Conservation (phyloP, 2,113 vertebrate genomes). For the Thymallus thymallus region DNA sequence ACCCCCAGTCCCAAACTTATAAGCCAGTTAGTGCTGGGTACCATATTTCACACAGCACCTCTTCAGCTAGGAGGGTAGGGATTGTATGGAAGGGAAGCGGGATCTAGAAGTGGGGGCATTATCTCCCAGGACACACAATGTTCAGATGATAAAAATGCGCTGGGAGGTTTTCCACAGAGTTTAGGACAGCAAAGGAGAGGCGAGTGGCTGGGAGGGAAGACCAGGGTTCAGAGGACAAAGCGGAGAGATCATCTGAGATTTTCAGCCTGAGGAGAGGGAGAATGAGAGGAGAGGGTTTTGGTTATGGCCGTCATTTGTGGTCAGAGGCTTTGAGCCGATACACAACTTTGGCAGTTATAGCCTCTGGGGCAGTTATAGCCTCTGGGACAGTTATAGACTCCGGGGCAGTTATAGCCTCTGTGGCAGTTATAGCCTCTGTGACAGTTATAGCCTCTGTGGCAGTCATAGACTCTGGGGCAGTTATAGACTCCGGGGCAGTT, state of each 20-base stretch:
- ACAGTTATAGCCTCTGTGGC: too few species aligned
- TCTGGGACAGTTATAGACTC: too few species aligned
- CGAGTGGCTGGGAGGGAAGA: constrained; percentile 52
- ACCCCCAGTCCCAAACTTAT: constrained; percentile 24
- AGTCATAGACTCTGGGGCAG: too few species aligned
- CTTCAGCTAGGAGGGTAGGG: constrained; percentile 18
- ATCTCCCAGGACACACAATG: constrained; percentile 60
- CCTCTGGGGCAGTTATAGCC: too few species aligned
- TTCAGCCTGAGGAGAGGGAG: constrained; percentile 20
- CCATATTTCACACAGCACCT: constrained; percentile 34
- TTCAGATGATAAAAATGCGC: constrained; percentile 63
- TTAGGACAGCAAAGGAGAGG: constrained; percentile 47
- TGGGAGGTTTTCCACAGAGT: constrained; percentile 65
- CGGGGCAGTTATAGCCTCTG: too few species aligned
- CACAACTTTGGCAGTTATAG: too few species aligned
- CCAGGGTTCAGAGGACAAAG: constrained; percentile 56
- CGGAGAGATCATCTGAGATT: constrained; percentile 52
- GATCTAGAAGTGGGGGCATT: constrained; percentile 38
- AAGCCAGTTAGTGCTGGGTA: constrained; percentile 31
- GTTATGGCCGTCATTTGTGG: not conserved
- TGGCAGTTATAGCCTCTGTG: too few species aligned
- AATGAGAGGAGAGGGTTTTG: constrained; percentile 18
- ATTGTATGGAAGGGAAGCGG: constrained; percentile 35
- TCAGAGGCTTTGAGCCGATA: not conserved
- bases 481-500: too few species aligned